Evolutionary conservation across 2,113 vertebrate genomes (phyloP).

Genomic region (Protobothrops flavoviridis): DNA sequence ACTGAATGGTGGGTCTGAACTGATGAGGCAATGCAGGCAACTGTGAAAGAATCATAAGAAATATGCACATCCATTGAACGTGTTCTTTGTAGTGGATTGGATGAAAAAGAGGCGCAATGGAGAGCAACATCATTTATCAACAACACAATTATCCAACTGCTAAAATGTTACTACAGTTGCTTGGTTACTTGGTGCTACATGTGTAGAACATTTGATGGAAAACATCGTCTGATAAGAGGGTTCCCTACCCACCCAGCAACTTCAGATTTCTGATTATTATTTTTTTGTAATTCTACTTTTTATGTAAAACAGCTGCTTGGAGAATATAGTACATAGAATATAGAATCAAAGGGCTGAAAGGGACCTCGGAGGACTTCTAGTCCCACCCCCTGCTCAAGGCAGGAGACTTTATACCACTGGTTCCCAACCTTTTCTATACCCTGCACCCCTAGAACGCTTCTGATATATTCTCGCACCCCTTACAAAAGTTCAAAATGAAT

Average conservation of each 20-base stretch:
- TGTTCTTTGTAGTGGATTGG: not conserved
- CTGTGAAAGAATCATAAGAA: not conserved
- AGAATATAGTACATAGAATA: not conserved
- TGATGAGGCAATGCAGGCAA: not conserved
- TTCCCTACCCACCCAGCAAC: not conserved
- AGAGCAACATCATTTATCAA: not conserved
- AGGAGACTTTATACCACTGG: not conserved
- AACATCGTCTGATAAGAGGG: not conserved
- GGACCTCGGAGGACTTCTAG: not conserved
- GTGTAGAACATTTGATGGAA: not conserved
- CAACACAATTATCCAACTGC: not conserved
- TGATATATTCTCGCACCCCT: too few species aligned
- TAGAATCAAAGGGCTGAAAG: not conserved
- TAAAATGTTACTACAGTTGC: not conserved
- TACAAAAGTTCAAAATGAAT: too few species aligned
- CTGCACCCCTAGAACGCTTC: too few species aligned
- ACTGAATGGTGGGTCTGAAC: not conserved
- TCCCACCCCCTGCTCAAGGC: not conserved
- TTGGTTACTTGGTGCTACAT: not conserved
- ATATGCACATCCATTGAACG: not conserved
- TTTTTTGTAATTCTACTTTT: not conserved
- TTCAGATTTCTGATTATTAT: not conserved
- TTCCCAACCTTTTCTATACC: too few species aligned
- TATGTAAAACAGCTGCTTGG: not conserved
- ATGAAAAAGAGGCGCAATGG: not conserved